Percentiles rank a stretch among this genome's conserved stretches.
Conservation (phyloP, 2,113 vertebrate species). For the Micronycteris hirsuta region DNA sequence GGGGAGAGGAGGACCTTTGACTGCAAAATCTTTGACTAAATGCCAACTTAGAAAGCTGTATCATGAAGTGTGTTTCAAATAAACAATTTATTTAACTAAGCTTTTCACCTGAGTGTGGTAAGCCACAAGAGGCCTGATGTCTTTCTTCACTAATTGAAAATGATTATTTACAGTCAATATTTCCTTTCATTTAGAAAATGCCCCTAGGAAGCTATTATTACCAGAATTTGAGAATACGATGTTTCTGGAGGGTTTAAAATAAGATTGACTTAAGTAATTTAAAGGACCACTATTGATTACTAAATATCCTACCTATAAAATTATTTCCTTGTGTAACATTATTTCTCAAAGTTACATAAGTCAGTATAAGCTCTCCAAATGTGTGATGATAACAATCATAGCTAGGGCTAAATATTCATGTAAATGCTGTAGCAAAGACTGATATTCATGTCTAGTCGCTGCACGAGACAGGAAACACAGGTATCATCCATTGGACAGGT, state of each 20-base stretch:
- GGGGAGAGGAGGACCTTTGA: not conserved
- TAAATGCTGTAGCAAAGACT: not conserved
- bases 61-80: not conserved
- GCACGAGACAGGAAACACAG: not conserved
- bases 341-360: not conserved
- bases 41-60: not conserved
- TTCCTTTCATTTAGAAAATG: conserved; percentile 21
- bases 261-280: not conserved
- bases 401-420: not conserved
- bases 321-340: not conserved
- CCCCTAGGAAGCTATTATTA: not conserved
- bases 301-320: not conserved
- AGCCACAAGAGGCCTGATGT: not conserved
- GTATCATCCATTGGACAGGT: not conserved
- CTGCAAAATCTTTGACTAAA: not conserved
- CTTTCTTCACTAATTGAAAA: conserved; percentile 29
- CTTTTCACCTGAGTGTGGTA: not conserved
- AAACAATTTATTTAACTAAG: not conserved
- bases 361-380: not conserved
- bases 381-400: not conserved
- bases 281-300: not conserved
- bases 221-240: not conserved
- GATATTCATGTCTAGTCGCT: not conserved
- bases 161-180: not conserved
- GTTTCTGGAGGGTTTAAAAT: conserved; percentile 4